Evolutionary conservation across 2,888 invertebrate species (phyloP).

Genomic region (Noctuana brunneofusca): DNA sequence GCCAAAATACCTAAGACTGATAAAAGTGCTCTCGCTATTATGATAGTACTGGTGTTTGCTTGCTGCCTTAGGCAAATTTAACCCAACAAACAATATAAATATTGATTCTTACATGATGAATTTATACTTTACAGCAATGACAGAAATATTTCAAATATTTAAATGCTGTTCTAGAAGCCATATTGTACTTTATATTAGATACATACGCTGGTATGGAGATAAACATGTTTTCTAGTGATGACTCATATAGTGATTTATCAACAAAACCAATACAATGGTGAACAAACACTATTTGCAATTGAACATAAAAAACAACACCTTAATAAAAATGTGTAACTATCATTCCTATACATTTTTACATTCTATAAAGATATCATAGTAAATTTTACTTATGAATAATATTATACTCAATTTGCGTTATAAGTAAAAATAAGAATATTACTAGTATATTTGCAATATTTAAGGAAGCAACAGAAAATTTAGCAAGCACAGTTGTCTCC

Average conservation of each 20-base stretch:
- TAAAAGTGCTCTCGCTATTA: no score
- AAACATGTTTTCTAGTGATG: constrained; percentile 26
- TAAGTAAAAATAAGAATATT: constrained; percentile 63
- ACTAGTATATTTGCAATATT: constrained; percentile 62
- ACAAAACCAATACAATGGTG: constrained; percentile 28
- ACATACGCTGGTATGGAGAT: constrained; percentile 4
- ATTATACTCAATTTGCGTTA: constrained; percentile 63
- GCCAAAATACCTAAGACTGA: no score
- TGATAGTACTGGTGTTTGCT: no score
- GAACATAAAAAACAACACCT: constrained; percentile 55
- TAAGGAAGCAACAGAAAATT: constrained; percentile 55
- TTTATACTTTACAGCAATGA: constrained; percentile 1
- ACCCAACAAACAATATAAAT: no score
- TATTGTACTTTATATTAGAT: constrained; percentile 20
- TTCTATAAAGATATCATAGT: constrained; percentile 61
- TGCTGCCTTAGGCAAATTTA: no score
- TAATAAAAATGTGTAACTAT: constrained; percentile 50
- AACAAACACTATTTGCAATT: constrained; percentile 20
- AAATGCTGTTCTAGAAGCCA: constrained; percentile 1
- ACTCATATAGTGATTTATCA: constrained; percentile 28
- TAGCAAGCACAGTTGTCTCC: constrained; percentile 90
- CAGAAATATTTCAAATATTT: background rate
- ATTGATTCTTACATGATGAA: background rate
- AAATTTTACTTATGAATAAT: constrained; percentile 73
- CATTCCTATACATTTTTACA: constrained; percentile 75